phyloP scores from a whole-genome alignment of 2,113 vertebrate species.

The Paedocypris sp. region DNA sequence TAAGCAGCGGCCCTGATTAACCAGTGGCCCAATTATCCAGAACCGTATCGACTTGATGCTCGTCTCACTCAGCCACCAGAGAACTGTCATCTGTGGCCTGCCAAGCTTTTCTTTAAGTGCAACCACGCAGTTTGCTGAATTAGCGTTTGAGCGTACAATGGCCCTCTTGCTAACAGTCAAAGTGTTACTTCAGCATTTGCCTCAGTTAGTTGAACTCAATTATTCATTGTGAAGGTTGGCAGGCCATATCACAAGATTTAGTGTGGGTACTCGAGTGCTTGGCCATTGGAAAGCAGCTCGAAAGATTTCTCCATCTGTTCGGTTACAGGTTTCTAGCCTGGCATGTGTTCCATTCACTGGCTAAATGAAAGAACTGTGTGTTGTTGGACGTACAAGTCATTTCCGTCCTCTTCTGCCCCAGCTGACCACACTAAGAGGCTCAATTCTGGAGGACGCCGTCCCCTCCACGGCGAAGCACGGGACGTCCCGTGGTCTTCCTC shows the following conservation, averaged over 20 bases:
- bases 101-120: neutral
- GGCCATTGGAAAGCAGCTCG: neutral
- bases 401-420: slow-evolving; percentile 26
- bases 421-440: slow-evolving; percentile 72
- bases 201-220: slow-evolving; percentile 22
- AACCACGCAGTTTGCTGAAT: slow-evolving; percentile 2
- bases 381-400: neutral
- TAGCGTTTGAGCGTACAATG: slow-evolving; percentile 4
- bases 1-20: no score
- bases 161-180: slow-evolving; percentile 15
- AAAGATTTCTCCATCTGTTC: slow-evolving; percentile 11
- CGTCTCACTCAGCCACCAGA: neutral
- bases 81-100: neutral
- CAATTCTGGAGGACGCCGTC: slow-evolving; percentile 72
- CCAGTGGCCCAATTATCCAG: no score
- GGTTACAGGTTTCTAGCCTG: neutral
- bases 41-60: no score
- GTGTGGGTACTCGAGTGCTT: neutral
- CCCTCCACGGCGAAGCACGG: slow-evolving; percentile 74
- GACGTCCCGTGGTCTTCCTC: slow-evolving; percentile 67
- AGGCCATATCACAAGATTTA: neutral
- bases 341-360: neutral
- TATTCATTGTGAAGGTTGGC: slow-evolving; percentile 16
- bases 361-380: neutral
- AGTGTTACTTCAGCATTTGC: slow-evolving; percentile 13